Base-by-base conservation (phyloP, 2,113 vertebrate species). In the Sarotherodon lohbergeri region DNA sequence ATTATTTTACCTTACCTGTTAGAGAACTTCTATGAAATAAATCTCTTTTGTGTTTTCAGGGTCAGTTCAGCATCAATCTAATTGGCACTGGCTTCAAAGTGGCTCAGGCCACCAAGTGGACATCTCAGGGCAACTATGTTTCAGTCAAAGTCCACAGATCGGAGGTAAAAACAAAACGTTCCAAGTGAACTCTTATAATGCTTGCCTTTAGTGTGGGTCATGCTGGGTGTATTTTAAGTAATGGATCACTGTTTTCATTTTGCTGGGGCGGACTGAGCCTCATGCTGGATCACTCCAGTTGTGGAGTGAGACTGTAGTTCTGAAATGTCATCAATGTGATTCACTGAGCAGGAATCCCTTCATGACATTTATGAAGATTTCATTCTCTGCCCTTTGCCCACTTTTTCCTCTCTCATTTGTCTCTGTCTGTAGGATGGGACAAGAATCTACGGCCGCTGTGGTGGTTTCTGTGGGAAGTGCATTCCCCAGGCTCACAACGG, bases 381-480 rank as follows among this genome's bases (percentile, higher is more conserved):
- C 79, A 61, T 89, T 92, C 80, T 90, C 54, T 83, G 88, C 83
- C 89, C 90, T 91, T 89, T 86, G 66, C 90, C 90, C 90, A 86
- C 88, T 88, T 71, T 85, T 84, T 73, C 85, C 82, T 55, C 43
- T 73, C 71, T 90, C 85, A 11, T 93, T 90, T 89, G 29, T 89
- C 50, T 89, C 39, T 32, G 19, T 84, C 39, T 56, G 90, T 95
- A 99, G 98, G 98, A 99, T 43, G 98, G 98, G 86, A 97, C 96
- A 88, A 98, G 98, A 96, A 97, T 99, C 91, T 98, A 98, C 10
- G 98, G 98, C 73, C 97, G 97, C 95, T 99, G 98, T 87, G 98
- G 98, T 85, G 98, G 98, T 24, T 98, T 98, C 95, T 99, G 98
- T 95, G 98, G 98, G 83, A 99, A 99, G 94, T 99, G 98, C 96